A percentile compares a stretch with the other conserved stretches of the same genome.
phyloP scores from a whole-genome alignment of 2,888 invertebrate species.

The Ischnus inquisitorius region DNA sequence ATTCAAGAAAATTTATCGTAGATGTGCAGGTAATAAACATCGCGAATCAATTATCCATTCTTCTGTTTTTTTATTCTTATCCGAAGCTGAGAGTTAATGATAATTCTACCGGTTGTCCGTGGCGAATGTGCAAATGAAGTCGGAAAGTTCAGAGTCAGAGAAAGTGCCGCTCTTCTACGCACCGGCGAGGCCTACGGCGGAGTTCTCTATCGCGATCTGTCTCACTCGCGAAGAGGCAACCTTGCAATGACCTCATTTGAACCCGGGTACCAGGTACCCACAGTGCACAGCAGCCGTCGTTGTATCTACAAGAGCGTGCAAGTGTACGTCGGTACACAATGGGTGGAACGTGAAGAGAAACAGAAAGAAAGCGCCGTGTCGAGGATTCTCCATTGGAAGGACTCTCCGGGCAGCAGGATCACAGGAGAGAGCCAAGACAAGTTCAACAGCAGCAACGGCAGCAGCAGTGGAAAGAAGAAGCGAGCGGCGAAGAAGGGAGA shows the following conservation, averaged over 20 bases:
- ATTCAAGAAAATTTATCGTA: background rate
- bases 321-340: slow-evolving; percentile 62
- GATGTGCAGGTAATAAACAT: background rate
- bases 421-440: slow-evolving; percentile 18
- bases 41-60: background rate
- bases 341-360: slow-evolving; percentile 42
- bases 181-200: slow-evolving; percentile 10
- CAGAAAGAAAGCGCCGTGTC: slow-evolving; percentile 46
- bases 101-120: background rate
- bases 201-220: slow-evolving; percentile 32
- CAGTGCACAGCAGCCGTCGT: slow-evolving; percentile 69
- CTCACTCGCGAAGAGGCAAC: slow-evolving; percentile 78
- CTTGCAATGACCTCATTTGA: slow-evolving; percentile 84
- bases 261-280: slow-evolving; percentile 76
- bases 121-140: background rate
- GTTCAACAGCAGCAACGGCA: slow-evolving; percentile 7
- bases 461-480: slow-evolving; percentile 13
- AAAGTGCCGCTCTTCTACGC: slow-evolving; percentile 42
- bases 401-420: slow-evolving; percentile 37
- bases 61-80: background rate
- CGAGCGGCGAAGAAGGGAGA: slow-evolving; percentile 37
- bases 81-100: background rate
- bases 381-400: slow-evolving; percentile 44
- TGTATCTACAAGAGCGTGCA: slow-evolving; percentile 64
- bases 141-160: slow-evolving; percentile 21